A percentile compares a stretch with the other conserved stretches of the same genome.
Conservation (phyloP, 1,140 invertebrate species). For the Subanguina moxae region DNA sequence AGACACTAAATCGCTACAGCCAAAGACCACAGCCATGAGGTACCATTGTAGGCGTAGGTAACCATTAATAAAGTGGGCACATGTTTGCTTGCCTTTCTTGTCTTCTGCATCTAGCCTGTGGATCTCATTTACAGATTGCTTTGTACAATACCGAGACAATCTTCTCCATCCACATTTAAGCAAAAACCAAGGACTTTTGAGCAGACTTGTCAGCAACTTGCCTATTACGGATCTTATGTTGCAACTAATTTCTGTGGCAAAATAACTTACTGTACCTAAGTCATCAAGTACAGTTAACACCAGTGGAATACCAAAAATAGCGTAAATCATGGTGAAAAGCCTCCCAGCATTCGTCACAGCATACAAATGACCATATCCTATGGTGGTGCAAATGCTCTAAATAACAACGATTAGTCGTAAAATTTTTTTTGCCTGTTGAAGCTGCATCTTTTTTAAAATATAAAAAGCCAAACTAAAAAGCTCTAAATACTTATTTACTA, state of each 20-base stretch:
- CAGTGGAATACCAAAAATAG: slow-evolving; percentile 86
- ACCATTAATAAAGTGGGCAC: no score
- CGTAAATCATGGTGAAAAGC: slow-evolving; percentile 82
- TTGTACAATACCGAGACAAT: slow-evolving; percentile 51
- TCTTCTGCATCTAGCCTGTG: slow-evolving; percentile 44
- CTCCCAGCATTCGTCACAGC: slow-evolving; percentile 66
- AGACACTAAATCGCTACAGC: no score
- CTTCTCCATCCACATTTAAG: slow-evolving; percentile 48
- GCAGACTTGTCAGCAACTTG: neutral
- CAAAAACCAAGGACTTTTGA: slow-evolving; percentile 49
- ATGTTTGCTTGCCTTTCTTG: slow-evolving; percentile 22
- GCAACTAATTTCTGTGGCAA: no score
- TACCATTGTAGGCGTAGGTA: no score
- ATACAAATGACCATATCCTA: slow-evolving; percentile 40
- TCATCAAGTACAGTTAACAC: slow-evolving; percentile 65
- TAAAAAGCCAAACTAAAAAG: no score
- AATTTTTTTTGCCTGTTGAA: no score
- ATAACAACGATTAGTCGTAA: neutral
- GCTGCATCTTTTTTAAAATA: no score
- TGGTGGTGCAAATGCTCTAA: slow-evolving; percentile 39
- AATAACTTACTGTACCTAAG: no score
- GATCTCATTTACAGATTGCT: slow-evolving; percentile 51
- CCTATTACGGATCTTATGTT: no score
- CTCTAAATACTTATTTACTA: no score
- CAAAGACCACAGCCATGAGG: no score